Evolutionary conservation across 2,797 vertebrate species (phyloP).

Genomic region (Cynopterus sphinx): DNA sequence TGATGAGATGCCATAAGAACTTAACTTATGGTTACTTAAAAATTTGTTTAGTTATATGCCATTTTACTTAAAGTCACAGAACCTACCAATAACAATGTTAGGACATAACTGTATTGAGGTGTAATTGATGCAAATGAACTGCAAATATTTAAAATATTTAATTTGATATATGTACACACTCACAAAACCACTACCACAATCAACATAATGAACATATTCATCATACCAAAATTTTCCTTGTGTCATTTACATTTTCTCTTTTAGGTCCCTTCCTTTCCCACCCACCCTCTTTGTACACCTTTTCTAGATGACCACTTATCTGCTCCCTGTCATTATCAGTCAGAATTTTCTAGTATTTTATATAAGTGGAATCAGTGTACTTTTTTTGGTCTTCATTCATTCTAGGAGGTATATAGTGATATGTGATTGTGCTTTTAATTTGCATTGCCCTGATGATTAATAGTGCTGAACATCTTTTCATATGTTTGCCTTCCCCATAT

Average conservation of each 20-base stretch:
- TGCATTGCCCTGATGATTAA: not conserved
- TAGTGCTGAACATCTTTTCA: not conserved
- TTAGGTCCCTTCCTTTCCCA: not conserved
- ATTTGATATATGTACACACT: not conserved
- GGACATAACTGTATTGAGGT: no score
- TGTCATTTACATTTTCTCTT: not conserved
- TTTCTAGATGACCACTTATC: not conserved
- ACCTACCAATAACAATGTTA: no score
- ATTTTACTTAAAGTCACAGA: no score
- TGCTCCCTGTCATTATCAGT: not conserved
- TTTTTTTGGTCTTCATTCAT: not conserved
- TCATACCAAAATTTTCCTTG: not conserved
- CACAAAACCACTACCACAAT: not conserved
- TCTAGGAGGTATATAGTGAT: not conserved
- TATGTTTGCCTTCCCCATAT: not conserved
- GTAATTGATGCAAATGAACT: not conserved
- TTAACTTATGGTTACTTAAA: no score
- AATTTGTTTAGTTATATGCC: no score
- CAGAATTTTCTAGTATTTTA: not conserved
- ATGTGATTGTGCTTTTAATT: not conserved
- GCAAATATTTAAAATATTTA: not conserved
- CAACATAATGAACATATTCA: not conserved
- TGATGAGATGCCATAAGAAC: no score
- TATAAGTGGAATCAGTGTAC: not conserved
- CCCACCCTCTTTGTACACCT: rapidly evolving